phyloP scores from a whole-genome alignment of 30 jellyfish, hydroid and myxozoan species.

The Phacellophora camtschatica region DNA sequence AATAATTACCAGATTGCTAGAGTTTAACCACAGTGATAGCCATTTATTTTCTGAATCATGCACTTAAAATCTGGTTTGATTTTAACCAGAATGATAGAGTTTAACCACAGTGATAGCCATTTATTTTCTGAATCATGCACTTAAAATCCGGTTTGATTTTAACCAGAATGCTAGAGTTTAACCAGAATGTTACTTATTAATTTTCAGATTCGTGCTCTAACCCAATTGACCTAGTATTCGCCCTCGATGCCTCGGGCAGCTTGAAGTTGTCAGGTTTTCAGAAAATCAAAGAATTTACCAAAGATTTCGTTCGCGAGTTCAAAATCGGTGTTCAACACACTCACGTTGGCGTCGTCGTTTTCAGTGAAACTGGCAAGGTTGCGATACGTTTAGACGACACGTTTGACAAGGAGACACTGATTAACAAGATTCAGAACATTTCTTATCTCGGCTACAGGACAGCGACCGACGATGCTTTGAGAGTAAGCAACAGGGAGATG shows the following conservation, averaged over 20 bases:
- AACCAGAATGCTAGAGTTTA: too few relatives aligned
- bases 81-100: too few relatives aligned
- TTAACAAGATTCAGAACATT: slow-evolving; percentile 54
- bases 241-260: slow-evolving; percentile 95
- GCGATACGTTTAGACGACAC: slow-evolving; percentile 80
- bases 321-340: slow-evolving; percentile 67
- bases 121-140: too few relatives aligned
- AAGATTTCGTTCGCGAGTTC: slow-evolving; percentile 56
- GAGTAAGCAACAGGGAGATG: slow-evolving; percentile 73
- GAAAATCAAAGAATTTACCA: slow-evolving; percentile 83
- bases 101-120: too few relatives aligned
- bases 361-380: slow-evolving; percentile 79
- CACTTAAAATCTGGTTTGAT: too few relatives aligned
- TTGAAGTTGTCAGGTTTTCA: slow-evolving; percentile 54
- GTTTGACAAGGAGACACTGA: slow-evolving; percentile 74
- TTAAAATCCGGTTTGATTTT: too few relatives aligned
- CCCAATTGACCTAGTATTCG: slow-evolving; percentile 78
- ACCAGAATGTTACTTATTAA: neutral
- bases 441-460: slow-evolving; percentile 82
- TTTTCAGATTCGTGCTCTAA: slow-evolving; percentile 50
- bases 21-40: too few relatives aligned
- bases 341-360: slow-evolving; percentile 86
- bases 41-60: too few relatives aligned
- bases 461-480: slow-evolving; percentile 89
- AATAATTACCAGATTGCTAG: too few relatives aligned